Base-by-base conservation (phyloP, 2,113 vertebrate genomes). In the Oryzias melastigma region DNA sequence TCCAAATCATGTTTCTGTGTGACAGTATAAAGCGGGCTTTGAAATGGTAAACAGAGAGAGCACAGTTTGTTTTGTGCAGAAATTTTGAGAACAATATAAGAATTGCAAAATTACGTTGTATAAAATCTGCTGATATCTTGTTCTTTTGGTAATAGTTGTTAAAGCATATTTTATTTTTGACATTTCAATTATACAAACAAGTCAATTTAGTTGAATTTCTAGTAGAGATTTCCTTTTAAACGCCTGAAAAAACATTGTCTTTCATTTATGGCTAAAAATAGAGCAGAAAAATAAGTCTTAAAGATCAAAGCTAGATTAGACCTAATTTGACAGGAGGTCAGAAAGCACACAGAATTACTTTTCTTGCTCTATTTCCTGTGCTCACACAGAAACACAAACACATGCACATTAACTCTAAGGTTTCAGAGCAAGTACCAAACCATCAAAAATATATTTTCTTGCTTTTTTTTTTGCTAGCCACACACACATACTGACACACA, bases 221-320 rank as follows among this genome's bases (percentile, higher is more conserved):
- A 35, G 14, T 41, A 67, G 25, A 45, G 35, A 46, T 62, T 73
- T 43, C 35, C 10, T 54, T 10, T 41, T 14, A 62, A 18, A 45
- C n/a, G 10, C 20, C 19, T 22, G 22, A 0, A 49, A 52, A 64
- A 56, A 62, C 29, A 1, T n/a, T 5, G 20, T 17, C 1, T 5
- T 35, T 59, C 47, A 15, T 63, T 65, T 65, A 50, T 42, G 12
- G 25, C 20, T 64, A 65, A 65, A 65, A 77, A 79, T 61, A 53
- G 49, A 24, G 12, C n/a, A 16, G 3, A n/a, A 49, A 75, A 68
- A 50, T 68, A 73, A 57, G 25, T 16, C 12, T 29, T 15, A 14
- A 49, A 81, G 68, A 80, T 76, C 64, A 75, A 83, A 83, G 63
- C 71, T 67, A 46, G 40, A 73, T 80, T 56, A 57, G 35, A 43